Conservation (phyloP, 1,140 invertebrate genomes). For the Drosophila sechellia region DNA sequence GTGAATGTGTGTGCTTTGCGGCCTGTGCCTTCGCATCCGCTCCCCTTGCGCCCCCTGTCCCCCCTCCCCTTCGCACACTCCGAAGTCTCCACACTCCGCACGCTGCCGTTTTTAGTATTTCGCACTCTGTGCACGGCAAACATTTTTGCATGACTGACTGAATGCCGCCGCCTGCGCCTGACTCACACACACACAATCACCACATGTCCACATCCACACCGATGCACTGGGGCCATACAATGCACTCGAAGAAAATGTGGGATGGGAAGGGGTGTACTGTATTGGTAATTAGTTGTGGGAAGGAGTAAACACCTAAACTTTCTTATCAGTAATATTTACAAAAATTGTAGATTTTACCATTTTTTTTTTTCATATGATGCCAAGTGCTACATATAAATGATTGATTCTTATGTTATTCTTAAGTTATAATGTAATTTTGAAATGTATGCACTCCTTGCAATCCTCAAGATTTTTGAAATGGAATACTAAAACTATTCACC, state of each 20-base stretch:
- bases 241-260: constrained; percentile 6
- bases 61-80: constrained; percentile 6
- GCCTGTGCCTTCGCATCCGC: constrained; percentile 43
- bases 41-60: background rate
- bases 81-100: constrained; percentile 42
- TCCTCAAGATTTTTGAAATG: too few relatives aligned
- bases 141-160: constrained; percentile 82
- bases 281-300: background rate
- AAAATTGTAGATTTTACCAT: too few relatives aligned
- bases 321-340: too few relatives aligned
- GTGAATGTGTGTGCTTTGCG: constrained; percentile 12
- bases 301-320: background rate
- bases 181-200: constrained; percentile 57
- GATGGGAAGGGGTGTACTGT: background rate
- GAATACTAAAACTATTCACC: too few relatives aligned
- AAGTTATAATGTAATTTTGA: too few relatives aligned
- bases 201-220: constrained; percentile 16
- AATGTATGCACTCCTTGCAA: too few relatives aligned
- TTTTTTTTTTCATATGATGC: too few relatives aligned
- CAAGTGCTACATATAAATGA: too few relatives aligned
- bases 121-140: constrained; percentile 77
- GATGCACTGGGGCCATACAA: constrained; percentile 55
- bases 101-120: constrained; percentile 80
- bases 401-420: too few relatives aligned
- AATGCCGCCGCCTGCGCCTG: constrained; percentile 71